A percentile compares a stretch with the other conserved stretches of the same genome.
Evolutionary conservation across 2,888 invertebrate species (phyloP).

Genomic region (Acrobasis repandana): DNA sequence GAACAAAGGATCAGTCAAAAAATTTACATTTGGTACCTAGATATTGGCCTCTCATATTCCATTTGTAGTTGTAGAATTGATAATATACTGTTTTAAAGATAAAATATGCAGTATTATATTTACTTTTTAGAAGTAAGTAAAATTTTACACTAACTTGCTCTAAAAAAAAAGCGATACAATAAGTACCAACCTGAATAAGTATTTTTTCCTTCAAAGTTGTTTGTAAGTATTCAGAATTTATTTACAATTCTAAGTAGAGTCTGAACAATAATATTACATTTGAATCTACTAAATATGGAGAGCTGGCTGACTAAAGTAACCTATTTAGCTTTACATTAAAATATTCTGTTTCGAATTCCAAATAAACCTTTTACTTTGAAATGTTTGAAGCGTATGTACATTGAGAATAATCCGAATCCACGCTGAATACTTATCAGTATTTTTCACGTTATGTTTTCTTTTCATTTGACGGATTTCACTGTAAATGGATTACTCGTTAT

Average conservation of each 20-base stretch:
- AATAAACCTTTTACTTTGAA: constrained; percentile 4
- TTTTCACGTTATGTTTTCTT: constrained; percentile 9
- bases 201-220: constrained; percentile 12
- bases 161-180: too few species aligned
- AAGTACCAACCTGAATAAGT: too few species aligned
- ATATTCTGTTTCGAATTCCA: constrained; percentile 3
- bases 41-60: too few species aligned
- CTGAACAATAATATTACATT: neutral
- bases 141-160: too few species aligned
- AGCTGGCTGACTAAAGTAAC: neutral
- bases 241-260: neutral
- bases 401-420: constrained; percentile 1
- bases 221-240: constrained; percentile 13
- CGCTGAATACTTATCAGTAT: constrained; percentile 12
- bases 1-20: too few species aligned
- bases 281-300: neutral
- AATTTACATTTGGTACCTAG: too few species aligned
- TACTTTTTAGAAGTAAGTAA: too few species aligned
- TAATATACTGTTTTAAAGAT: too few species aligned
- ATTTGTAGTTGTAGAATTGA: too few species aligned
- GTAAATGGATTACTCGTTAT: constrained; percentile 24
- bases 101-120: too few species aligned
- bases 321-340: constrained; percentile 1
- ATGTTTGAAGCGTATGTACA: constrained; percentile 3
- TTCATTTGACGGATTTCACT: constrained; percentile 8